Evolutionary conservation across 2,113 vertebrate species (phyloP).

Genomic region (Epinephelus fuscoguttatus): DNA sequence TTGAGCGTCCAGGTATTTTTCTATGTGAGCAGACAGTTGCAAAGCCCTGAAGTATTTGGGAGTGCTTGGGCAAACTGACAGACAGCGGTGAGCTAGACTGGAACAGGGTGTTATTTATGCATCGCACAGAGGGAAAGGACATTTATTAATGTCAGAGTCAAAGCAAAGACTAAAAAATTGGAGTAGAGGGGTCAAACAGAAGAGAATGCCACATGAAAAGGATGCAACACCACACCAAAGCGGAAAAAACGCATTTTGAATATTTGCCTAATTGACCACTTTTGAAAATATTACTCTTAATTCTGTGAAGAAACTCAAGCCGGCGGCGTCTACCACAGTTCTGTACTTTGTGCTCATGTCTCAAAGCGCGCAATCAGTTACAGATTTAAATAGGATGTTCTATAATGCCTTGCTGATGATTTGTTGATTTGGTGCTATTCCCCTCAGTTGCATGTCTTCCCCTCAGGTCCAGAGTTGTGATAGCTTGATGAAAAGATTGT

Average conservation of each 20-base stretch:
- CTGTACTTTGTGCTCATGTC: constrained; percentile 39
- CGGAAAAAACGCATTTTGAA: constrained; percentile 37
- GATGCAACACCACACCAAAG: constrained; percentile 15
- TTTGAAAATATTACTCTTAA: constrained; percentile 49
- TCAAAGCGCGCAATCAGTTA: constrained; percentile 63
- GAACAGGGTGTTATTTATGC: constrained; percentile 64
- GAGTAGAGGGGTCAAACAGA: constrained; percentile 21
- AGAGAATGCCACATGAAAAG: constrained; percentile 21
- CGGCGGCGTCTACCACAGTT: constrained; percentile 1
- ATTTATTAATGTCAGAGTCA: constrained; percentile 67
- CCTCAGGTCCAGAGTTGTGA: constrained; percentile 67
- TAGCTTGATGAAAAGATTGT: constrained; percentile 80
- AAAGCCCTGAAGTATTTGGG: constrained; percentile 68
- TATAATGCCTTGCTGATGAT: constrained; percentile 76
- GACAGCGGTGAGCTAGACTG: constrained; percentile 60
- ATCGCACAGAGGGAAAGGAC: constrained; percentile 43
- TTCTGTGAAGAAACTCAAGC: constrained; percentile 56
- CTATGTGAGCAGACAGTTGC: constrained; percentile 52
- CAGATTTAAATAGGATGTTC: constrained; percentile 69
- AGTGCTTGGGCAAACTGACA: constrained; percentile 65
- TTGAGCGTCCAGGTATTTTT: constrained; percentile 59
- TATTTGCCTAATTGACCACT: constrained; percentile 48
- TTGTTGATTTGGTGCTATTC: constrained; percentile 76
- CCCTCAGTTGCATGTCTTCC: constrained; percentile 67
- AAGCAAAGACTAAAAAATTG: constrained; percentile 5